Percentiles rank a stretch among this genome's conserved stretches.
Conservation (phyloP, 2,797 vertebrate genomes). For the Podarcis siculus region DNA sequence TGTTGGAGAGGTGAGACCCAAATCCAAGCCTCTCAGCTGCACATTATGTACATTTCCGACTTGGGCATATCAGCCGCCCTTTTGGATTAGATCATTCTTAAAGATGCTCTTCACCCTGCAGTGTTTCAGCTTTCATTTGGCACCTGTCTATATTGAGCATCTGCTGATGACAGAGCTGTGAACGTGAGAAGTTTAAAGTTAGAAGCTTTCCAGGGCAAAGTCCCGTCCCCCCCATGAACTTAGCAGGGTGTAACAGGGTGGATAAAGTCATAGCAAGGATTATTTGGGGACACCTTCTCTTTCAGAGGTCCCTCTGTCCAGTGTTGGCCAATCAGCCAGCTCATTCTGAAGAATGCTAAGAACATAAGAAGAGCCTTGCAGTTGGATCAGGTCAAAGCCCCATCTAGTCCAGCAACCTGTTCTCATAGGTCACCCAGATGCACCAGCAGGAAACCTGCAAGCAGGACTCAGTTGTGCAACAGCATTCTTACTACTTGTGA, state of each 20-base stretch:
- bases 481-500: no score
- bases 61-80: no score
- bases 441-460: no score
- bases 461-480: no score
- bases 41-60: background rate
- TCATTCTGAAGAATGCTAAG: no score
- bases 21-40: background rate
- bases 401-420: no score
- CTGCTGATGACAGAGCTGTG: background rate
- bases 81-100: no score
- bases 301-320: background rate
- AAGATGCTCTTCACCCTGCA: background rate
- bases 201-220: background rate
- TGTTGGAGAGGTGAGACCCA: background rate
- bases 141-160: background rate
- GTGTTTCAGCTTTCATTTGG: background rate
- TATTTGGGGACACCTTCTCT: background rate
- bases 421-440: no score
- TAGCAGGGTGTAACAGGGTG: background rate
- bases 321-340: background rate
- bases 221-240: no score
- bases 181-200: background rate
- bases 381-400: no score
- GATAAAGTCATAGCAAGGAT: background rate
- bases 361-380: no score